Percentiles rank a stretch among this genome's conserved stretches.
Evolutionary conservation across 2,797 vertebrate species (phyloP).

Genomic region (Peromyscus aztecus): DNA sequence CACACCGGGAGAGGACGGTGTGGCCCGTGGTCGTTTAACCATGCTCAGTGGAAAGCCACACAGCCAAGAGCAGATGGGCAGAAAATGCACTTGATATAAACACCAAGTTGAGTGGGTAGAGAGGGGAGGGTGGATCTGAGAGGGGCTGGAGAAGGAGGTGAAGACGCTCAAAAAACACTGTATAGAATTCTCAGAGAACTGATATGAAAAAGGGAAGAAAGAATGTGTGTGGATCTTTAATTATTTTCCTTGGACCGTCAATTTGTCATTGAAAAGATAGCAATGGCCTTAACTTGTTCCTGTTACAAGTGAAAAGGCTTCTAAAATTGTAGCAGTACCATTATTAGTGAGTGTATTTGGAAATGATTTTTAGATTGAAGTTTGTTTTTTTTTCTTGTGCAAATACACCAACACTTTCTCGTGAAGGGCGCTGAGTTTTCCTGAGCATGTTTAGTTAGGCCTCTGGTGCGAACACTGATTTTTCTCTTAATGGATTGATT

Average conservation of each 20-base stretch:
- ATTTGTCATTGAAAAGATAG: not conserved
- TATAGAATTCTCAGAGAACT: not conserved
- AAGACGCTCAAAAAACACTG: not conserved
- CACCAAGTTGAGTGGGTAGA: not conserved
- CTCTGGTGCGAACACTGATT: not conserved
- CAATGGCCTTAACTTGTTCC: not conserved
- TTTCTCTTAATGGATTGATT: constrained; percentile 36
- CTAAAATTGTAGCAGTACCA: not conserved
- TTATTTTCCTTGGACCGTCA: not conserved
- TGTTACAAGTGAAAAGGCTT: constrained; percentile 41
- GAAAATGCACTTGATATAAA: not conserved
- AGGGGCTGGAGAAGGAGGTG: not conserved
- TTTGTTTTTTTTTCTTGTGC: not conserved
- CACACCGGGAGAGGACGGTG: not conserved
- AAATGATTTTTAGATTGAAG: not conserved
- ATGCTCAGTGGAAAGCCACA: no score
- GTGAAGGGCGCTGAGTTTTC: not conserved
- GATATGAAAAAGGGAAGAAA: not conserved
- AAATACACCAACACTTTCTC: not conserved
- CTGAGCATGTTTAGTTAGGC: not conserved
- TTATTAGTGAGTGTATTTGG: not conserved
- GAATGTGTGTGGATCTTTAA: not conserved
- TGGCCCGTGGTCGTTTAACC: not conserved
- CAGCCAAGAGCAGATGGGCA: not conserved
- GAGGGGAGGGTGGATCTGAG: not conserved